Evolutionary conservation across 2,113 vertebrate genomes (phyloP).

Genomic region (Pachyramphus minor): DNA sequence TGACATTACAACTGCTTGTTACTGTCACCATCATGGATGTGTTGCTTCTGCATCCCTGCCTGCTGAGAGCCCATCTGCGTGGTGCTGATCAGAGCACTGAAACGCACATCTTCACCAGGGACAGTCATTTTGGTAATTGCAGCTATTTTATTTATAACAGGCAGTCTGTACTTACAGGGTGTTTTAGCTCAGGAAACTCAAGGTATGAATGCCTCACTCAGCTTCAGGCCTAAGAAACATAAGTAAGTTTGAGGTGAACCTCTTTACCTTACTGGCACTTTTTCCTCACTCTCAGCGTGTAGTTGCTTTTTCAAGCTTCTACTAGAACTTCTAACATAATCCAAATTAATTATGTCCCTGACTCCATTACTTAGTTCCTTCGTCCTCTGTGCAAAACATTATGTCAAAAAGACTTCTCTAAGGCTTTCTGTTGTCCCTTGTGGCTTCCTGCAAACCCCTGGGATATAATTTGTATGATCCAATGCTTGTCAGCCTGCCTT

Average conservation of each 20-base stretch:
- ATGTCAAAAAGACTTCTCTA: background rate
- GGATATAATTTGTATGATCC: background rate
- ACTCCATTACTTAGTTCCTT: background rate
- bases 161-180: background rate
- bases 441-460: background rate
- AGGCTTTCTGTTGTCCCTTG: background rate
- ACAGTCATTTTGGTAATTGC: background rate
- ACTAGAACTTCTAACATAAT: background rate
- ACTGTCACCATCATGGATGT: accelerated
- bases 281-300: background rate
- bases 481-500: background rate
- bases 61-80: background rate
- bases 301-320: background rate
- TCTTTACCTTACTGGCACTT: background rate
- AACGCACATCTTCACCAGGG: background rate
- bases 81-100: background rate
- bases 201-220: background rate
- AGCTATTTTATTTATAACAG: background rate
- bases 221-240: background rate
- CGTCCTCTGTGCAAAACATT: background rate
- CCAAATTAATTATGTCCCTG: background rate
- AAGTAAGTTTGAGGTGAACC: background rate
- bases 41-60: background rate
- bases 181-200: background rate
- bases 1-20: background rate